These are phyloP conservation scores for Pluvianellus socialis DNA, from an alignment of 2,113 vertebrate genomes.

Conservation along the genomic window DNA sequence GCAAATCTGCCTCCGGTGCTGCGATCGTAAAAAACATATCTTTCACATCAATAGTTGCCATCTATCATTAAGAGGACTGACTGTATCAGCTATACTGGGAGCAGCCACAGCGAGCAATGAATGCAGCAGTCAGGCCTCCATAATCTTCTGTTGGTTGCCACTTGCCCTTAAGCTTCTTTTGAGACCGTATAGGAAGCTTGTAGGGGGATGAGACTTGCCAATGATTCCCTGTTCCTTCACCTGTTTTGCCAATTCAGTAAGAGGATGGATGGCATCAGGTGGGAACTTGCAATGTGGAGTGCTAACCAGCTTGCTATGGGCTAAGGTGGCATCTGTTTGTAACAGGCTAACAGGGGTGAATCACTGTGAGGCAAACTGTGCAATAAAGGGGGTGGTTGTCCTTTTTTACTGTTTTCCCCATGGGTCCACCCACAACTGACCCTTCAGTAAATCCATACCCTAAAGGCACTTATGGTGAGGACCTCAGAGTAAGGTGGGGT, in stretches of 20 bases:
- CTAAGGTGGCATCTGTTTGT: too few species aligned
- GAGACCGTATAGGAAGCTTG: neutral
- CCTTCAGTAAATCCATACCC: neutral
- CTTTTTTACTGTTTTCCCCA: neutral
- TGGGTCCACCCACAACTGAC: neutral
- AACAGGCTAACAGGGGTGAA: neutral
- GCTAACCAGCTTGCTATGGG: neutral
- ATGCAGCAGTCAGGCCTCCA: neutral
- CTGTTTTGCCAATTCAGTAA: neutral
- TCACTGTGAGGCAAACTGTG: neutral
- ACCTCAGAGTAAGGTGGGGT: neutral
- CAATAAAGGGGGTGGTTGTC: neutral
- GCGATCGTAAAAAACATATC: neutral
- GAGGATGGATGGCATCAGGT: neutral
- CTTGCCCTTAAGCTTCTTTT: neutral
- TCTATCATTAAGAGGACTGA: neutral
- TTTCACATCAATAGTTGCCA: neutral
- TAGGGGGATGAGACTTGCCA: neutral
- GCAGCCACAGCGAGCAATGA: rapidly evolving
- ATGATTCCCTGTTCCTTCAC: neutral
- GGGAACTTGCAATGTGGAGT: neutral
- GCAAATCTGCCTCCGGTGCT: neutral
- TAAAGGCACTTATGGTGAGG: neutral
- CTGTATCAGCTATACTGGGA: neutral
- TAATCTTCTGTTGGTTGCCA: neutral